Evolutionary conservation across 2,113 vertebrate genomes (phyloP).

Genomic region (Malurus elegans): DNA sequence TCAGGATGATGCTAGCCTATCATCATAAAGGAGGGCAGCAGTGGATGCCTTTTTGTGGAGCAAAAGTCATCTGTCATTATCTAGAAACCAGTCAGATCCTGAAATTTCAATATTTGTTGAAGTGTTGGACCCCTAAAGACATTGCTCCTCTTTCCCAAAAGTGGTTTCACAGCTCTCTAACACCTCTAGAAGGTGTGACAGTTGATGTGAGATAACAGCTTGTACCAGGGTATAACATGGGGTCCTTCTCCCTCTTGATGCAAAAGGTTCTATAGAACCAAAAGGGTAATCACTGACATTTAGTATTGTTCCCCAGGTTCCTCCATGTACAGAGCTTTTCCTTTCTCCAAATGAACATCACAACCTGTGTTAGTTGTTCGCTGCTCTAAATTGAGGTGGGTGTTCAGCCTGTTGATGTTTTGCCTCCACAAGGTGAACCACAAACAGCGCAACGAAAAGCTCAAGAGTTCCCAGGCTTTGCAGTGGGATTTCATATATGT

Average conservation of each 20-base stretch:
- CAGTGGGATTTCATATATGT: fast-evolving
- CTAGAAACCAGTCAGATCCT: not conserved
- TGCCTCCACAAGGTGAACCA: not conserved
- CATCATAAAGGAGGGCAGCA: not conserved
- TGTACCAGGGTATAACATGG: not conserved
- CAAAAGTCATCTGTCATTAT: not conserved
- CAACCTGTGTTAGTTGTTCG: not conserved
- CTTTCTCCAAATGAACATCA: not conserved
- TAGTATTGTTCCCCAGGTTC: not conserved
- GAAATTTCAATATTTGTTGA: not conserved
- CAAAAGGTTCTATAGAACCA: not conserved
- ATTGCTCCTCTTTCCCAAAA: not conserved
- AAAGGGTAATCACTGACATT: not conserved
- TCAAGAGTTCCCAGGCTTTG: not conserved
- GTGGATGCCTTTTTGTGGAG: not conserved
- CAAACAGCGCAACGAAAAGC: not conserved
- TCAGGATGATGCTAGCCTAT: not conserved
- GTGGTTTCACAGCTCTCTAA: not conserved
- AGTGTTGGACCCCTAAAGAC: not conserved
- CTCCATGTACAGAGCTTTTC: not conserved
- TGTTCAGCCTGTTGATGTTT: not conserved
- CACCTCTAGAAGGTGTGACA: not conserved
- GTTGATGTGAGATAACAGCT: not conserved
- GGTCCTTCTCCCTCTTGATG: not conserved
- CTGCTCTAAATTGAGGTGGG: not conserved